phyloP scores from a whole-genome alignment of 2,888 invertebrate genomes.

The Argyresthia goedartella region DNA sequence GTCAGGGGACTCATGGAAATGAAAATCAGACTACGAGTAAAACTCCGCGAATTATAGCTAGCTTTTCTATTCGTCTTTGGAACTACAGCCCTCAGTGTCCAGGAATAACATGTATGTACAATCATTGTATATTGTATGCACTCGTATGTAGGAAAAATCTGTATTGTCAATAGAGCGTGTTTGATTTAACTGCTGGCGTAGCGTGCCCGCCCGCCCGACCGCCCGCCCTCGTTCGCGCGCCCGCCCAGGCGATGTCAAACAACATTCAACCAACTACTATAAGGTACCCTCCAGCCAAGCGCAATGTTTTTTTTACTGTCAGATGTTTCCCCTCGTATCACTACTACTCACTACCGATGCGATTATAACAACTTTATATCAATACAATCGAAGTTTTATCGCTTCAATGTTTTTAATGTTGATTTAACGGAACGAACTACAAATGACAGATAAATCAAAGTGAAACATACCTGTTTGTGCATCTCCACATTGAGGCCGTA shows the following conservation, averaged over 20 bases:
- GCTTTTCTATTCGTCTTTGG: no score
- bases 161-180: conserved; percentile 41
- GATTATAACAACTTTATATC: conserved; percentile 21
- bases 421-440: conserved; percentile 22
- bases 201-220: conserved; percentile 17
- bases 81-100: no score
- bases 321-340: conserved; percentile 30
- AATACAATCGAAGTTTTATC: conserved; percentile 20
- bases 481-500: conserved; percentile 97
- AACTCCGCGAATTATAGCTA: conserved; percentile 33
- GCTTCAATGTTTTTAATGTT: conserved; percentile 11
- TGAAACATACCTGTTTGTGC: conserved; percentile 91
- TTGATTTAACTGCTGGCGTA: conserved; percentile 20
- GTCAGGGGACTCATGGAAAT: conserved; percentile 10
- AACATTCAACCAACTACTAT: conserved; percentile 58
- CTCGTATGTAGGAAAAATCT: conserved; percentile 24
- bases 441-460: conserved; percentile 10
- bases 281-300: conserved; percentile 33
- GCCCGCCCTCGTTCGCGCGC: conserved; percentile 15
- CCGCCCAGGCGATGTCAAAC: conserved; percentile 43
- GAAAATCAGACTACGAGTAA: conserved; percentile 14
- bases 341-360: conserved; percentile 26
- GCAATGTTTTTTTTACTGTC: conserved; percentile 51
- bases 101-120: no score
- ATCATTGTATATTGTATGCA: no score